A percentile compares a stretch with the other conserved stretches of the same genome.
Conservation (phyloP, 2,888 invertebrate species). For the Merodon equestris region DNA sequence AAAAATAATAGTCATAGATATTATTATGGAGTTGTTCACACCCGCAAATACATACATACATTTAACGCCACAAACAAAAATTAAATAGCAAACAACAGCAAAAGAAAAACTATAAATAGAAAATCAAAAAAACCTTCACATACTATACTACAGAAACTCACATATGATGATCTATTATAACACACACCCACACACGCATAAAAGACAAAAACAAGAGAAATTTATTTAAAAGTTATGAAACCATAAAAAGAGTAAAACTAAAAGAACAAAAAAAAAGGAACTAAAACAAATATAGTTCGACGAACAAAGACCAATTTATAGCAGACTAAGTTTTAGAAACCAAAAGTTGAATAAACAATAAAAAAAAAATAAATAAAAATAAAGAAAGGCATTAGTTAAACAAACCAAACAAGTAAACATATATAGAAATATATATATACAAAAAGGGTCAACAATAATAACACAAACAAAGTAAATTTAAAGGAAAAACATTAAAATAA, state of each 20-base stretch:
- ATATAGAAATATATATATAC: constrained; percentile 40
- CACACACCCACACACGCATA: constrained; percentile 40
- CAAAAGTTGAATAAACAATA: constrained; percentile 29
- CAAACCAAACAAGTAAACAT: constrained; percentile 40
- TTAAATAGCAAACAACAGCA: constrained; percentile 20
- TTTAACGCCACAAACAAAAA: constrained; percentile 11
- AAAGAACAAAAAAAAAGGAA: constrained; percentile 32
- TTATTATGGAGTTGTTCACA: constrained; percentile 68
- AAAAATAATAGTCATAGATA: constrained; percentile 17
- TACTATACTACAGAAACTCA: constrained; percentile 1
- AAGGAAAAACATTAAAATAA: constrained; percentile 32
- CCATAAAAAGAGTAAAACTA: constrained; percentile 6
- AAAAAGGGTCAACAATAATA: constrained; percentile 61
- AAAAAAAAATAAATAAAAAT: constrained; percentile 53
- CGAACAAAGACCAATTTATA: constrained; percentile 69
- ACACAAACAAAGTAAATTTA: constrained; percentile 64
- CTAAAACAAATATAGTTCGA: constrained; percentile 57
- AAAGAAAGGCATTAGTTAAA: constrained; percentile 57
- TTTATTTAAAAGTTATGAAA: too few relatives aligned
- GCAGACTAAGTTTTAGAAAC: constrained; percentile 67
- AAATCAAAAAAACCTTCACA: constrained; percentile 31
- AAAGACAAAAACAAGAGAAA: constrained; percentile 41
- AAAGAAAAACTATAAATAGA: constrained; percentile 23
- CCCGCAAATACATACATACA: constrained; percentile 31
- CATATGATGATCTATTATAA: constrained; percentile 24